phyloP scores from a whole-genome alignment of 2,797 vertebrate genomes.

The Lepidocolaptes lacrymiger region DNA sequence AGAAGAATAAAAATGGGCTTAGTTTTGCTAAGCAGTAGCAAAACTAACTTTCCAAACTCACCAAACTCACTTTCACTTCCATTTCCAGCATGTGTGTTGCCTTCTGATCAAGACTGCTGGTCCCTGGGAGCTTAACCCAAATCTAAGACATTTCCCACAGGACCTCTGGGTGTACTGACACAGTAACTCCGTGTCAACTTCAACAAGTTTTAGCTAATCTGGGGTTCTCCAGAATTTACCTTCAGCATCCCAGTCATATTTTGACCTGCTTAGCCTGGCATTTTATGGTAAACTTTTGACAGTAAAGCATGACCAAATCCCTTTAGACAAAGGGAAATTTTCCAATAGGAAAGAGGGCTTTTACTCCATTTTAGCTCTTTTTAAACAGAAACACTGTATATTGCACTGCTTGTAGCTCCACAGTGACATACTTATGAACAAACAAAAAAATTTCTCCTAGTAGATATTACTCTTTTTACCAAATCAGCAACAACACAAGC shows the following conservation, averaged over 20 bases:
- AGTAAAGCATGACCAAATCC: background rate
- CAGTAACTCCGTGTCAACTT: background rate
- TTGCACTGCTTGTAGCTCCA: background rate
- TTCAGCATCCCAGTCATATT: background rate
- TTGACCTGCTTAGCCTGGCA: background rate
- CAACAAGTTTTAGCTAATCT: background rate
- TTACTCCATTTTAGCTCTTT: background rate
- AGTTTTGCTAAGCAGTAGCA: background rate
- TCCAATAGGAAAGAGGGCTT: background rate
- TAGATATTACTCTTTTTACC: background rate
- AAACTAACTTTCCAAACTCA: background rate
- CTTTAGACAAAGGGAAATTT: background rate
- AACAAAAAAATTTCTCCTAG: background rate
- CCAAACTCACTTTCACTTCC: background rate
- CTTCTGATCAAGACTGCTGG: background rate
- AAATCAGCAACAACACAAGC: background rate
- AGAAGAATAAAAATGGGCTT: background rate
- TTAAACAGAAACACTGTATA: background rate
- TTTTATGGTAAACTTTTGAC: background rate
- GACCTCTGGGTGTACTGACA: background rate
- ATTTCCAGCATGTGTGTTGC: background rate
- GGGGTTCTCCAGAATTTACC: background rate
- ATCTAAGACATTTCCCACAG: background rate
- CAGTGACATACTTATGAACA: background rate
- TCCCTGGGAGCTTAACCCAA: background rate